These are phyloP conservation scores for Polydrusus cervinus DNA, from an alignment of 2,888 invertebrate species.

Conservation along the genomic window DNA sequence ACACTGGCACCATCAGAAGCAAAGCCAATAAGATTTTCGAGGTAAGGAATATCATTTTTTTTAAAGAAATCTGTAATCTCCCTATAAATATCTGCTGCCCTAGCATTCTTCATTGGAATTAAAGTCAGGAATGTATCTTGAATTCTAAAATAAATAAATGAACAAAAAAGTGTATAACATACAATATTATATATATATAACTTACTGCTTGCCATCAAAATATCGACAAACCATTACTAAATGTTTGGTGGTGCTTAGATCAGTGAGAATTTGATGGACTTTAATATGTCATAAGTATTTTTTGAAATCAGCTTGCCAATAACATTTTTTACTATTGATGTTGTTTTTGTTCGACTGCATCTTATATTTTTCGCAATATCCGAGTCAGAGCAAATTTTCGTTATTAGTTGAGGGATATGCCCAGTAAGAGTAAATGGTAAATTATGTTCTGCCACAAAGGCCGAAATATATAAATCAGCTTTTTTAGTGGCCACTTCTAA, in stretches of 20 bases:
- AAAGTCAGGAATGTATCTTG: conserved; percentile 4
- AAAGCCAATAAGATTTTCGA: conserved; percentile 12
- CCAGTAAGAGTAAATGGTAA: conserved; percentile 56
- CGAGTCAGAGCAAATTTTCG: conserved; percentile 55
- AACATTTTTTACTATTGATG: conserved; percentile 56
- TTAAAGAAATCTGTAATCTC: conserved; percentile 9
- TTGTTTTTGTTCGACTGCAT: conserved; percentile 55
- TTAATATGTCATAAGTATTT: conserved; percentile 23
- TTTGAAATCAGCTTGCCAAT: conserved; percentile 40
- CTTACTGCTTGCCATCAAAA: background rate
- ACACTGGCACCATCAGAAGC: conserved; percentile 11
- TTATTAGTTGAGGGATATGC: conserved; percentile 55
- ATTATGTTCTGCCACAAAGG: conserved; percentile 48
- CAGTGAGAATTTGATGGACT: conserved; percentile 38
- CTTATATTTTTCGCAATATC: conserved; percentile 56
- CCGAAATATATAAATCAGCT: conserved; percentile 34
- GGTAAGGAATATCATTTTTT: background rate
- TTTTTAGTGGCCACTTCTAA: conserved; percentile 34
- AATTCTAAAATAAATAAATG: background rate
- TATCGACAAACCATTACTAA: conserved; percentile 12
- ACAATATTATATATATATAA: background rate
- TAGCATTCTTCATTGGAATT: background rate
- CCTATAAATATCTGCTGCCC: conserved; percentile 4
- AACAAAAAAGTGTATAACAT: background rate
- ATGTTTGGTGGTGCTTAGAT: conserved; percentile 40